Evolutionary conservation across 2,888 invertebrate genomes (phyloP).

Genomic region (Deilephila elpenor): DNA sequence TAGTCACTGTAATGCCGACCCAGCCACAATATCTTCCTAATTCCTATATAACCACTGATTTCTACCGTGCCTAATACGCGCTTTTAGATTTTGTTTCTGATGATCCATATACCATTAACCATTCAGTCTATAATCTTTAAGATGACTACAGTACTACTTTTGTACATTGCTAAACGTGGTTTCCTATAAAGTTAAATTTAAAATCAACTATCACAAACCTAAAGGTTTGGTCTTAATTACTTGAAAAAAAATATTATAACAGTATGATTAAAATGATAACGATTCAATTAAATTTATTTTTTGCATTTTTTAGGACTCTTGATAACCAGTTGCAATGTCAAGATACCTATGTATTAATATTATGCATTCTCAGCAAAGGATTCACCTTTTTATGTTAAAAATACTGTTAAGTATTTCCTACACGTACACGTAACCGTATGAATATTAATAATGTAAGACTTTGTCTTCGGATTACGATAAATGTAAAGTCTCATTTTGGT

Average conservation of each 20-base stretch:
- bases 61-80: too few relatives aligned
- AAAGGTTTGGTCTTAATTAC: background rate
- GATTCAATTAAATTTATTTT: background rate
- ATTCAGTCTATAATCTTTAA: too few relatives aligned
- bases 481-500: background rate
- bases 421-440: slow-evolving; percentile 13
- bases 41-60: too few relatives aligned
- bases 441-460: slow-evolving; percentile 7
- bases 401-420: slow-evolving; percentile 15
- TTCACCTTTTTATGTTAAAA: slow-evolving; percentile 26
- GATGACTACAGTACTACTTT: too few relatives aligned
- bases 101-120: too few relatives aligned
- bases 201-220: background rate
- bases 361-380: slow-evolving; percentile 18
- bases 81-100: too few relatives aligned
- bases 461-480: background rate
- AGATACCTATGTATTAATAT: background rate
- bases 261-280: background rate
- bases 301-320: background rate
- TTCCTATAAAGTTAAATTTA: too few relatives aligned
- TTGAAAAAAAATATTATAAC: background rate
- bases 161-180: too few relatives aligned
- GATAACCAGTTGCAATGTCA: background rate
- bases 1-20: too few relatives aligned
- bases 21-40: too few relatives aligned